These are phyloP conservation scores for Odontomyia ornata DNA, from an alignment of 2,888 invertebrate species.

Conservation along the genomic window DNA sequence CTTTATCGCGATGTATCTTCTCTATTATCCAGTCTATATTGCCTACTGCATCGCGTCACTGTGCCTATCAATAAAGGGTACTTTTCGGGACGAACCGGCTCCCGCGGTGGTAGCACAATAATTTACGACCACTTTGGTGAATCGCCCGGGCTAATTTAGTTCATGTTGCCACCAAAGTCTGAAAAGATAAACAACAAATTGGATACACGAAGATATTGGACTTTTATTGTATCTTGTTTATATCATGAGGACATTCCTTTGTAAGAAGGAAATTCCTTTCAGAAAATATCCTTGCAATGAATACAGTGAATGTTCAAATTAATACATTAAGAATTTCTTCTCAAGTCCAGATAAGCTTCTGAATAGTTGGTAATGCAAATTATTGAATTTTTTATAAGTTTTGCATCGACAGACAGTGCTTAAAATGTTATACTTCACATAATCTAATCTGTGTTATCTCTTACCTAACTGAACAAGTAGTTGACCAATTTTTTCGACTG, in stretches of 20 bases:
- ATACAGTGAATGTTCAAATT: background rate
- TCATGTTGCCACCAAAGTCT: conserved; percentile 37
- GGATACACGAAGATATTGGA: conserved; percentile 11
- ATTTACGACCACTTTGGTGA: conserved; percentile 36
- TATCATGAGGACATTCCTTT: conserved; percentile 47
- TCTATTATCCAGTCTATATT: conserved; percentile 40
- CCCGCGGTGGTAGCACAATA: conserved; percentile 47
- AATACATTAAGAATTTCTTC: background rate
- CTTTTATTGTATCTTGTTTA: conserved; percentile 45
- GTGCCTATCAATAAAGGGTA: conserved; percentile 32
- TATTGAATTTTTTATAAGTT: too few relatives aligned
- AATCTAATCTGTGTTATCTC: too few relatives aligned
- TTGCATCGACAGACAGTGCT: too few relatives aligned
- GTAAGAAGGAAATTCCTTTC: conserved; percentile 14
- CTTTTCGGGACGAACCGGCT: conserved; percentile 42
- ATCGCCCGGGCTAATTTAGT: conserved; percentile 45
- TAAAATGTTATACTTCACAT: too few relatives aligned
- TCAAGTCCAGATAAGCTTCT: too few relatives aligned
- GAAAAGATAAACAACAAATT: conserved; percentile 47
- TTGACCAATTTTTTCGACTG: background rate
- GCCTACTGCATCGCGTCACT: conserved; percentile 21
- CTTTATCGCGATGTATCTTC: conserved; percentile 45
- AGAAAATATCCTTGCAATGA: background rate
- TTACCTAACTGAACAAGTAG: too few relatives aligned
- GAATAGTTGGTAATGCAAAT: too few relatives aligned